Evolutionary conservation across 2,797 vertebrate species (phyloP).

Genomic region (Pseudochirops corinnae): DNA sequence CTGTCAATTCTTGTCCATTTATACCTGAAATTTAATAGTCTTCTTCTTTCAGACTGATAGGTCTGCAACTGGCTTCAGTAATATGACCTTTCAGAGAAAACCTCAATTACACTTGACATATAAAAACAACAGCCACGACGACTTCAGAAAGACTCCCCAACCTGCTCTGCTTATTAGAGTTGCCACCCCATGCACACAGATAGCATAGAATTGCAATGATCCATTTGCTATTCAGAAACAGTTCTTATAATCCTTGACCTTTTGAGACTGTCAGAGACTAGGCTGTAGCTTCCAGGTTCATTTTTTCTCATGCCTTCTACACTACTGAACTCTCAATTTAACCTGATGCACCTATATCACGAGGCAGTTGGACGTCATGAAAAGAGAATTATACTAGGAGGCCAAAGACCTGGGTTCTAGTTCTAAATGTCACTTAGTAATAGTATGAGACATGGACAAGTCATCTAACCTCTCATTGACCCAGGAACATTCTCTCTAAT

Average conservation of each 20-base stretch:
- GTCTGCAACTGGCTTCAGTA: background rate
- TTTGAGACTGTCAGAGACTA: background rate
- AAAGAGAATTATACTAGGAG: background rate
- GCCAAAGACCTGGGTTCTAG: background rate
- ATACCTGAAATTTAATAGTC: background rate
- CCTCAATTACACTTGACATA: background rate
- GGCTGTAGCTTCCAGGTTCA: background rate
- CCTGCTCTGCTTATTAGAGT: background rate
- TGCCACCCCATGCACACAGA: background rate
- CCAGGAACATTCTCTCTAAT: background rate
- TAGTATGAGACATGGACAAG: background rate
- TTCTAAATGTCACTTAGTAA: background rate
- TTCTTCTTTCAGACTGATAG: background rate
- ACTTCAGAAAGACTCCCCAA: background rate
- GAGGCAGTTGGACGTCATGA: background rate
- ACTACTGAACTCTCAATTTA: background rate
- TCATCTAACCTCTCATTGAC: background rate
- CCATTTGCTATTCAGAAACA: background rate
- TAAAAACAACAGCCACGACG: background rate
- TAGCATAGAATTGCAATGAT: background rate
- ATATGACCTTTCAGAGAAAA: background rate
- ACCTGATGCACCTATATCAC: background rate
- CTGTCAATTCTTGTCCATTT: background rate
- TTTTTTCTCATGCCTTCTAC: background rate
- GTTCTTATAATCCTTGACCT: background rate